A percentile compares a stretch with the other conserved stretches of the same genome.
Evolutionary conservation across 2,797 vertebrate genomes (phyloP).

Genomic region (Schizothorax lantsangensis): DNA sequence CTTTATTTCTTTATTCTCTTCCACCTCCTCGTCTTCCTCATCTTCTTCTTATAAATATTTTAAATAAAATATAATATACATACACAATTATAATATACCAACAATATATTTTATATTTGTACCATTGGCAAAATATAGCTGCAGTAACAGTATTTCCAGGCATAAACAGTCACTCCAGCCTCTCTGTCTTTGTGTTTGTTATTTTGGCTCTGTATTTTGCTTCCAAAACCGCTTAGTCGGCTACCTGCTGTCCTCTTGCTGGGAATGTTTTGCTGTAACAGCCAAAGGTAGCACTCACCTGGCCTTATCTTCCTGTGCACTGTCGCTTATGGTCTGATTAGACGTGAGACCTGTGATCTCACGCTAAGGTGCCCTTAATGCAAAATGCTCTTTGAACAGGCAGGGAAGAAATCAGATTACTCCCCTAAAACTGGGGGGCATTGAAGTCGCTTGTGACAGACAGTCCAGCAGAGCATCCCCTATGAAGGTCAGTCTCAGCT

Average conservation of each 20-base stretch:
- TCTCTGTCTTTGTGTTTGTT: constrained; percentile 13
- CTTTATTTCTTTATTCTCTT: not conserved
- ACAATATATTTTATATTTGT: not conserved
- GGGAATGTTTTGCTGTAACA: constrained; percentile 70
- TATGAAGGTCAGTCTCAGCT: constrained; percentile 80
- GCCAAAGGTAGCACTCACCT: constrained; percentile 72
- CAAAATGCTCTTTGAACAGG: constrained; percentile 62
- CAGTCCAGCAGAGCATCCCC: constrained; percentile 71
- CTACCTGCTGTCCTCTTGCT: constrained; percentile 70
- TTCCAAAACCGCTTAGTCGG: constrained; percentile 66
- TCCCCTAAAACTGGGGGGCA: constrained; percentile 65
- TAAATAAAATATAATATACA: not conserved
- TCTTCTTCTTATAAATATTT: not conserved
- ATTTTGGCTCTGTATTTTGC: constrained; percentile 24
- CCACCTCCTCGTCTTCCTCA: not conserved
- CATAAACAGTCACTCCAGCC: not conserved
- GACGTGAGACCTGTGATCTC: constrained; percentile 70
- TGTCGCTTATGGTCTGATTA: constrained; percentile 70
- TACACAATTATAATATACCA: not conserved
- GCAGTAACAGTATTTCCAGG: not conserved
- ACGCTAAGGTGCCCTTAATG: constrained; percentile 67
- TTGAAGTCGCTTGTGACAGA: constrained; percentile 69
- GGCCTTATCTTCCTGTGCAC: constrained; percentile 78
- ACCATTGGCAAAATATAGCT: not conserved
- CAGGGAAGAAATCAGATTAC: constrained; percentile 64